Percentiles rank a stretch among this genome's conserved stretches.
phyloP scores from a whole-genome alignment of 2,888 invertebrate species.

The Conistra vaccinii region DNA sequence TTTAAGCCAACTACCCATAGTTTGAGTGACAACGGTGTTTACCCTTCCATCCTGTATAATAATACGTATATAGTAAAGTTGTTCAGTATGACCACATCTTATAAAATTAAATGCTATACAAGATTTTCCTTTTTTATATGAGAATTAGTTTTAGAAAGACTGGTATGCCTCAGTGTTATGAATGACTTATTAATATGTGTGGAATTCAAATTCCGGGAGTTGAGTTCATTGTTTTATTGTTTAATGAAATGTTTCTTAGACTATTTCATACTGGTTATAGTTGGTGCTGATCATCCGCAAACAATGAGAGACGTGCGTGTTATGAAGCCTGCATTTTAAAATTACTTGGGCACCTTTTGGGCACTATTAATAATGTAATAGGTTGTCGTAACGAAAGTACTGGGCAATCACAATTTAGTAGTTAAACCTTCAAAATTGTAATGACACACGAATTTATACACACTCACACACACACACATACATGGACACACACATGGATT shows the following conservation, averaged over 20 bases:
- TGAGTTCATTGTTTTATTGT: not conserved
- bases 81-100: no score
- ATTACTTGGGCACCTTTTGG: not conserved
- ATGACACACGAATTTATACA: no score
- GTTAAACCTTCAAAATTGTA: not conserved
- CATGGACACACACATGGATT: not conserved
- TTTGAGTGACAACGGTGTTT: no score
- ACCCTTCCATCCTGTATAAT: no score
- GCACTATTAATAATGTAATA: not conserved
- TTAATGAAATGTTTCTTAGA: not conserved
- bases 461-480: no score
- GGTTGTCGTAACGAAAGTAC: not conserved
- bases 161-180: not conserved
- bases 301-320: not conserved
- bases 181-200: not conserved
- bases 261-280: not conserved
- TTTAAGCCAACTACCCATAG: no score
- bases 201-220: slow-evolving; percentile 2
- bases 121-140: not conserved
- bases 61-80: no score
- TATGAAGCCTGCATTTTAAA: not conserved
- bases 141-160: not conserved
- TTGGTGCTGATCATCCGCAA: not conserved
- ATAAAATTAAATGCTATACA: no score
- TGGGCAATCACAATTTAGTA: not conserved